Percentiles rank a stretch among this genome's conserved stretches.
These are phyloP conservation scores for Tipula lateralis DNA, from an alignment of 2,888 invertebrate species.

Conservation along the genomic window DNA sequence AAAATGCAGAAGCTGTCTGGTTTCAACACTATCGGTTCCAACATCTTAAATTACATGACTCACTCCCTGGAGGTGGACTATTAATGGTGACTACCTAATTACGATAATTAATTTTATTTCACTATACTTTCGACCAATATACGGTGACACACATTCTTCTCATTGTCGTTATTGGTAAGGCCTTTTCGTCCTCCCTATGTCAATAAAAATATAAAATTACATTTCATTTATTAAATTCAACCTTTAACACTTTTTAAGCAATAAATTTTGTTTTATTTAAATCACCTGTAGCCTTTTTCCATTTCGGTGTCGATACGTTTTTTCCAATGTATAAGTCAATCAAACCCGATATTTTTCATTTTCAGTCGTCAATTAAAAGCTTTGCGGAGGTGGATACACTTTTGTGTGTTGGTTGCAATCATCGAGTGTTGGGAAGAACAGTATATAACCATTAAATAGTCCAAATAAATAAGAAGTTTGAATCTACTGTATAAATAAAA, in stretches of 20 bases:
- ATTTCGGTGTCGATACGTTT: neutral
- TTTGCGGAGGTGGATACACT: neutral
- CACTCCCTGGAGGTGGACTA: no score
- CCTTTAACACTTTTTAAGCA: slow-evolving; percentile 19
- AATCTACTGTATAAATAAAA: neutral
- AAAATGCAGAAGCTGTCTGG: neutral
- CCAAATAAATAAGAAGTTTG: neutral
- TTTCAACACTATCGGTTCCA: neutral
- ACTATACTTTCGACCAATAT: neutral
- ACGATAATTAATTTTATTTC: neutral
- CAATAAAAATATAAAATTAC: neutral
- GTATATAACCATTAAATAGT: neutral
- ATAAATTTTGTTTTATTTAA: neutral
- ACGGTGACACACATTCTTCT: neutral
- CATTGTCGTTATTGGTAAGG: neutral
- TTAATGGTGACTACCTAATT: neutral
- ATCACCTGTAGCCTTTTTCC: neutral
- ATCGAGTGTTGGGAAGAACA: neutral
- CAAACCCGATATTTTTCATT: neutral
- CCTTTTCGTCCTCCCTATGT: neutral
- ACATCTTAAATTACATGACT: neutral
- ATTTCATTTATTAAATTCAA: neutral
- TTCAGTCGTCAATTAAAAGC: neutral
- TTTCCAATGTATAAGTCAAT: neutral
- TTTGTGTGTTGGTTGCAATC: neutral